These are phyloP conservation scores for Aelia acuminata DNA, from an alignment of 2,888 invertebrate species.

Conservation along the genomic window DNA sequence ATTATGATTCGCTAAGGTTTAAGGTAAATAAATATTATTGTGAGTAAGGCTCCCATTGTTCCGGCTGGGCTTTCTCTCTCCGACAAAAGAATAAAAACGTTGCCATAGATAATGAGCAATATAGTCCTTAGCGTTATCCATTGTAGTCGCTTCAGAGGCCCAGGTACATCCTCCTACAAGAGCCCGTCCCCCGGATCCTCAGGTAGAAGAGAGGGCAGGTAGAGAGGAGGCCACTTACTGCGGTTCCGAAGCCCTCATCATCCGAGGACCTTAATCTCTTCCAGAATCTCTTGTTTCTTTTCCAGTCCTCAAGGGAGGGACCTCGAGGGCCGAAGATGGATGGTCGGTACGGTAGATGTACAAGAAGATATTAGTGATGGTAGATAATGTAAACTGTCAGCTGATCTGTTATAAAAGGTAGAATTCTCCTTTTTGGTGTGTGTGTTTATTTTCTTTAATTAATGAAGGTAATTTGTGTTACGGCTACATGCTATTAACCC, in stretches of 20 bases:
- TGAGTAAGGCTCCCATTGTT: background rate
- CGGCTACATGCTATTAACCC: too few relatives aligned
- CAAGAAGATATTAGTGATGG: background rate
- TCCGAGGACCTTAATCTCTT: background rate
- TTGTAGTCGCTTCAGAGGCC: background rate
- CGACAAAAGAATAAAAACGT: background rate
- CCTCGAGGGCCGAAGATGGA: background rate
- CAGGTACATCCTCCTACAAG: background rate
- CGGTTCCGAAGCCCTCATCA: background rate
- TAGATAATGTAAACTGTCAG: background rate
- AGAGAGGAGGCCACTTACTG: background rate
- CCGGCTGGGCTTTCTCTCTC: background rate
- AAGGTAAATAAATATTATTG: background rate
- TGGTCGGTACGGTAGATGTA: background rate
- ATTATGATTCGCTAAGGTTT: background rate
- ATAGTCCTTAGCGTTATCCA: background rate
- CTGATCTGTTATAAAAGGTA: background rate
- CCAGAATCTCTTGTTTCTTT: background rate
- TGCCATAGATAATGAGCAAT: background rate
- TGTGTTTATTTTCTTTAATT: background rate
- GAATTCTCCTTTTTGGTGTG: background rate
- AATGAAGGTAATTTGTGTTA: too few relatives aligned
- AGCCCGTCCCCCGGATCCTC: background rate
- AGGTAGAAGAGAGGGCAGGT: background rate
- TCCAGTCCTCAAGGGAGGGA: background rate